phyloP scores from a whole-genome alignment of 2,888 invertebrate genomes.

The Euzetes globulus region DNA sequence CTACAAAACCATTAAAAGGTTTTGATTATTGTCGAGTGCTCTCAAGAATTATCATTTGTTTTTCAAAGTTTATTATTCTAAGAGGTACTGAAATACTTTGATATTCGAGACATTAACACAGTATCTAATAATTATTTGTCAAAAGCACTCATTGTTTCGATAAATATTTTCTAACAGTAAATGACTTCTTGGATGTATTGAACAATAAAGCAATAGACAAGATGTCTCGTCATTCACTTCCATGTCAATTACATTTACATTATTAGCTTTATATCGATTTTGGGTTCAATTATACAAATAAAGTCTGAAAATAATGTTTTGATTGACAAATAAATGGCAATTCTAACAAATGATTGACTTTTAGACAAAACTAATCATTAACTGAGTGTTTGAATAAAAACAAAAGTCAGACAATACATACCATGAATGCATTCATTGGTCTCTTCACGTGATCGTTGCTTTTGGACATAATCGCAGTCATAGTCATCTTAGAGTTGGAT shows the following conservation, averaged over 20 bases:
- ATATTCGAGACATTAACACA: conserved; percentile 9
- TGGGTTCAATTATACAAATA: not conserved
- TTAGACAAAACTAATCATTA: not conserved
- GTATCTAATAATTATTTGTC: not conserved
- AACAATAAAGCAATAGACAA: not conserved
- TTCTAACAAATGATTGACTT: not conserved
- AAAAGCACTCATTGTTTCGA: conserved; percentile 1
- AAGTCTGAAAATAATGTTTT: not conserved
- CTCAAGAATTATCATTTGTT: conserved; percentile 15
- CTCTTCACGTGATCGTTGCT: conserved; percentile 79
- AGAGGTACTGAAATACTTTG: not conserved
- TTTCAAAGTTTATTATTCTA: not conserved
- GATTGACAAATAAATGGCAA: not conserved
- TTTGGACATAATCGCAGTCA: conserved; percentile 31
- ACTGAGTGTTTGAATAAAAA: not conserved
- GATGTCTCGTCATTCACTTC: not conserved
- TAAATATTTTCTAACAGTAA: not conserved
- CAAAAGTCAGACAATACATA: conserved; percentile 45
- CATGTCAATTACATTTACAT: too few species aligned
- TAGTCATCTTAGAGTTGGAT: conserved; percentile 30
- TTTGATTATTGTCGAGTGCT: not conserved
- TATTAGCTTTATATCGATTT: too few species aligned
- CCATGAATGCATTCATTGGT: conserved; percentile 98
- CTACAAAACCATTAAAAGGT: conserved; percentile 58
- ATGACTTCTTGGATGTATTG: not conserved